Evolutionary conservation across 1,140 invertebrate species (phyloP), one percentile per base, ranked within the genome.

Genomic region (Drosophila orosa): DNA sequence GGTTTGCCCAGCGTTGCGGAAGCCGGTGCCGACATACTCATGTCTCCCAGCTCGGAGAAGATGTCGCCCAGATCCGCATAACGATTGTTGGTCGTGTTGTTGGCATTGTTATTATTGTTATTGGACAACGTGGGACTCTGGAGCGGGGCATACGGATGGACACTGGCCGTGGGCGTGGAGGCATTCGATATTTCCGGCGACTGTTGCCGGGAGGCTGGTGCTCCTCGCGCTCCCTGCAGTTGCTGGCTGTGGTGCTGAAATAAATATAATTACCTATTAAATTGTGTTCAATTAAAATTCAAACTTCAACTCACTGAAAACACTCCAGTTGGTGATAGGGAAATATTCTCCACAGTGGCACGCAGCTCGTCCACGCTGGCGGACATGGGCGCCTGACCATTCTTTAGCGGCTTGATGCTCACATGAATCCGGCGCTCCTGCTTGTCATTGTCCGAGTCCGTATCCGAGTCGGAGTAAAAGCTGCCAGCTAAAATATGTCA

Each of bases 291-390:
- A 22, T 17, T 10, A 10, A 52, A n/a, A 4, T n/a, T 15, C 22
- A 33, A 5, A 5, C 7, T 35, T 15, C 7, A 50, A 56, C 92
- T 58, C 92, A 92, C 78, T 92, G 92, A 89, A 81, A 92, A 90
- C 5, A 92, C 74, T 67, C 95, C 95, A 56, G 95, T 94, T 80
- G 97, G 97, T 52, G 97, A 97, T 25, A 99, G 87, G 33, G 97
- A 97, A 62, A 99, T 94, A 92, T 96, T 97, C 92, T 97, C 97
- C 47, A 98, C 96, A 17, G 98, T 98, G 15, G 97, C 97, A 82
- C 97, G 94, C 3, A 99, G 93, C 92, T 98, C 98, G 93, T 99
- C 98, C 8, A 98, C 97, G 92, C 97, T 98, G 13, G 97, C 97
- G 78, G 97, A 98, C 93, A 98, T 96, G 24, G 96, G 97, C 73